Evolutionary conservation across 2,888 invertebrate genomes (phyloP).

Genomic region (Allolobophora icterica): DNA sequence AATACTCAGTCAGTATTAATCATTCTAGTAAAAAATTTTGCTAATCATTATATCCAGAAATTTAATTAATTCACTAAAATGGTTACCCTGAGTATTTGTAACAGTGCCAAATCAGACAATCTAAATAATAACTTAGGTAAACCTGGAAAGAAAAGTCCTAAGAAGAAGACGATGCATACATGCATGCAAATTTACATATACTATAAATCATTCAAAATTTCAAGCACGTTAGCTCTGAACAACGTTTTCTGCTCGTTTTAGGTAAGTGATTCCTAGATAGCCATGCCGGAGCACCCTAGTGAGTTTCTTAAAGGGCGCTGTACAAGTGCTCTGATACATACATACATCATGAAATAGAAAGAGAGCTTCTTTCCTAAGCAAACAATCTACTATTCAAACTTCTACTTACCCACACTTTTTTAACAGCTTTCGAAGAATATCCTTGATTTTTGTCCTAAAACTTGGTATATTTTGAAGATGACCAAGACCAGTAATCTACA

Average conservation of each 20-base stretch:
- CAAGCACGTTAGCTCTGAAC: background rate
- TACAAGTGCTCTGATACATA: too few relatives aligned
- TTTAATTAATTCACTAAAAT: background rate
- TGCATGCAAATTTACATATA: background rate
- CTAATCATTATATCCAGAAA: background rate
- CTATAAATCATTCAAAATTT: background rate
- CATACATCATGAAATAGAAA: background rate
- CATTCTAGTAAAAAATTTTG: background rate
- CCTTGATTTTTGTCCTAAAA: background rate
- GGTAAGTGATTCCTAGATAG: too few relatives aligned
- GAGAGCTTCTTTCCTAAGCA: background rate
- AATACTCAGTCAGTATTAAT: background rate
- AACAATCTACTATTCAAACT: background rate
- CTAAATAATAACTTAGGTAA: background rate
- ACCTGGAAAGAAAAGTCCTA: too few relatives aligned
- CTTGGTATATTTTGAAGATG: conserved; percentile 14
- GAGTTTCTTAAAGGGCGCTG: too few relatives aligned
- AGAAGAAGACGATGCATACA: background rate
- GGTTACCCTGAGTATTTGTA: background rate
- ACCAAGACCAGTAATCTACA: conserved; percentile 21
- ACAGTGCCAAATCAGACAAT: background rate
- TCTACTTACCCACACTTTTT: conserved; percentile 22
- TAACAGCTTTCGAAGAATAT: conserved; percentile 24
- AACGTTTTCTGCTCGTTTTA: too few relatives aligned
- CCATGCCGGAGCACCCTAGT: too few relatives aligned